Evolutionary conservation across 2,797 vertebrate species (phyloP).

Genomic region (Oreonectes daqikongensis): DNA sequence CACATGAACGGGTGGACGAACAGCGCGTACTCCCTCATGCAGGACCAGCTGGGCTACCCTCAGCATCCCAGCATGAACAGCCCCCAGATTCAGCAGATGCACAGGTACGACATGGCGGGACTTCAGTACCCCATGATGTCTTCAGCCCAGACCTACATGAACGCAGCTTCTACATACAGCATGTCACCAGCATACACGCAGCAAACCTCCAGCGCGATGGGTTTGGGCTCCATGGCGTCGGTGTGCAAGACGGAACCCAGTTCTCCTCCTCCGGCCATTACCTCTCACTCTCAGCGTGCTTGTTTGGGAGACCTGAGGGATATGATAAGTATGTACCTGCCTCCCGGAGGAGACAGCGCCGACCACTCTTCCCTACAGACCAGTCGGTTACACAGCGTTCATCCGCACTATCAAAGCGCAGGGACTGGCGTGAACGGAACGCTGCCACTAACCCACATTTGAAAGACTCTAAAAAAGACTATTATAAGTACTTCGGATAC

Average conservation of each 20-base stretch:
- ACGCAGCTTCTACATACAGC: conserved; percentile 90
- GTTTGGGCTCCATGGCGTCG: conserved; percentile 89
- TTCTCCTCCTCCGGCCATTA: conserved; percentile 92
- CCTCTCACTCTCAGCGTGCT: conserved; percentile 94
- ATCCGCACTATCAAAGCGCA: conserved; percentile 95
- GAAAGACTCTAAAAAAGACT: conserved; percentile 67
- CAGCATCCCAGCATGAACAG: conserved; percentile 95
- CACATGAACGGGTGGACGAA: conserved; percentile 99
- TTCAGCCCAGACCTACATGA: conserved; percentile 96
- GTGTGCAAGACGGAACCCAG: conserved; percentile 97
- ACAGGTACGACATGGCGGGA: conserved; percentile 96
- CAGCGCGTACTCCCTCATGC: conserved; percentile 97
- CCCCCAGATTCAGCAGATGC: conserved; percentile 95
- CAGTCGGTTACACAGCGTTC: conserved; percentile 94
- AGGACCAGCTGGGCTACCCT: conserved; percentile 93
- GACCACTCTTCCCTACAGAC: conserved; percentile 89
- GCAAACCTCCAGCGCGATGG: conserved; percentile 87
- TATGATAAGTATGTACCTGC: conserved; percentile 99
- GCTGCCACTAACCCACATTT: conserved; percentile 98
- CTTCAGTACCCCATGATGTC: conserved; percentile 99
- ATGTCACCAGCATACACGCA: conserved; percentile 90
- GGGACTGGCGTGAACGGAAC: conserved; percentile 94
- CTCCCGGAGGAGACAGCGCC: conserved; percentile 91
- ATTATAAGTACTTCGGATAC: conserved; percentile 79
- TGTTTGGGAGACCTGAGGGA: conserved; percentile 98